These are phyloP conservation scores for Epizoanthus ramosus DNA, from an alignment of 92 coral and sea anemone genomes.

Conservation along the genomic window DNA sequence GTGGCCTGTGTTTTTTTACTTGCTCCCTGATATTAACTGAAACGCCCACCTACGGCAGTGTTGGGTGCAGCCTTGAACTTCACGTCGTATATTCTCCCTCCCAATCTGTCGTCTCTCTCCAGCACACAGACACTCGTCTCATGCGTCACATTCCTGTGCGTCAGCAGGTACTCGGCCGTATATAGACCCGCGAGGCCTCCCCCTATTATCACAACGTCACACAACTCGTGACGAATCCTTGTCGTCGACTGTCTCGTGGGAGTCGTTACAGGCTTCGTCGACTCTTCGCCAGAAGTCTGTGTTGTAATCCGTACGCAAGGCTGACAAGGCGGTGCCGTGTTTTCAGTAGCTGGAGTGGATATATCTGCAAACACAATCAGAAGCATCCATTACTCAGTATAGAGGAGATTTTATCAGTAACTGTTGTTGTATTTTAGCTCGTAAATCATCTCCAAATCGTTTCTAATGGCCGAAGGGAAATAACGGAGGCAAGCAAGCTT, in stretches of 20 bases:
- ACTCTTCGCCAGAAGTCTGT: not conserved
- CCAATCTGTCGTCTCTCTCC: slow-evolving; percentile 54
- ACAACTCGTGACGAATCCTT: not conserved
- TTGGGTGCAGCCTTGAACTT: slow-evolving; percentile 40
- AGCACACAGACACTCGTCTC: slow-evolving; percentile 57
- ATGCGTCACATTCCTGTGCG: slow-evolving; percentile 33
- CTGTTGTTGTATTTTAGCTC: no score
- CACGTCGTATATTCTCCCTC: slow-evolving; percentile 54
- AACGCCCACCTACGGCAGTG: slow-evolving; percentile 31
- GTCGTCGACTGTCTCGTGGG: not conserved
- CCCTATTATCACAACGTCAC: slow-evolving; percentile 18
- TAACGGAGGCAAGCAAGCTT: no score
- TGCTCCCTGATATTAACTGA: not conserved
- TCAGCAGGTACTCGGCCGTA: slow-evolving; percentile 49
- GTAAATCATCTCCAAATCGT: no score
- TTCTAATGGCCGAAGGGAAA: no score
- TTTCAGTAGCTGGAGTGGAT: no score
- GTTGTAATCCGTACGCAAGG: no score
- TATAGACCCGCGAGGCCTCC: slow-evolving; percentile 52
- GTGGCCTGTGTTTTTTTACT: not conserved
- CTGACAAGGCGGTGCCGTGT: no score
- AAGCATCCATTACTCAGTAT: no score
- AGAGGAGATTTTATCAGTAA: no score
- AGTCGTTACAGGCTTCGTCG: not conserved
- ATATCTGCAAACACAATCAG: no score